Conservation (phyloP, 2,888 invertebrate species). For the Epistrophella euchroma region DNA sequence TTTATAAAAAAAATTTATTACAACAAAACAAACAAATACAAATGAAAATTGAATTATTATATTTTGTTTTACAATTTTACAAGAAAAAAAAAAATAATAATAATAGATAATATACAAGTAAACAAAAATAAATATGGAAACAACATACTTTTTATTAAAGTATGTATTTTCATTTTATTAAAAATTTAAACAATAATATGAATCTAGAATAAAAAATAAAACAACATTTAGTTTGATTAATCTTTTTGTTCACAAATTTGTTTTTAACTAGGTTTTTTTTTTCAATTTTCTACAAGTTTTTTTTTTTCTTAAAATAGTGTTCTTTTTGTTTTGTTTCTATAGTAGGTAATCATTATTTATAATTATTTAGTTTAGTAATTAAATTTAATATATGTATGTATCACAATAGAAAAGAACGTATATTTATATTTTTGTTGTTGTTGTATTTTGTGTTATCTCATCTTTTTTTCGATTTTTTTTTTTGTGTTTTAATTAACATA, state of each 20-base stretch:
- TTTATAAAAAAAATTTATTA: slow-evolving; percentile 44
- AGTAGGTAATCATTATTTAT: slow-evolving; percentile 67
- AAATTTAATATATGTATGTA: slow-evolving; percentile 73
- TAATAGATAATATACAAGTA: slow-evolving; percentile 39
- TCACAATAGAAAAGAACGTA: slow-evolving; percentile 74
- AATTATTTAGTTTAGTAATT: slow-evolving; percentile 75
- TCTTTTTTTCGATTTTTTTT: slow-evolving; percentile 25
- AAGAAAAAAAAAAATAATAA: slow-evolving; percentile 11
- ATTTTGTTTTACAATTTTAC: slow-evolving; percentile 40
- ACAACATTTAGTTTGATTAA: slow-evolving; percentile 53
- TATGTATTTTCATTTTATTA: slow-evolving; percentile 17
- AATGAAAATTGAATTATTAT: slow-evolving; percentile 34
- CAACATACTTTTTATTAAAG: neutral
- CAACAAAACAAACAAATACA: slow-evolving; percentile 47
- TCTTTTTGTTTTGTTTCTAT: slow-evolving; percentile 67
- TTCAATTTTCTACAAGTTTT: slow-evolving; percentile 71
- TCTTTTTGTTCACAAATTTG: slow-evolving; percentile 63
- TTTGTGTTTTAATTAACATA: slow-evolving; percentile 38
- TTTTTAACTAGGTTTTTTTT: slow-evolving; percentile 66
- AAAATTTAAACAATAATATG: slow-evolving; percentile 52
- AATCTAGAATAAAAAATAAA: slow-evolving; percentile 50
- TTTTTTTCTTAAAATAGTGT: slow-evolving; percentile 74
- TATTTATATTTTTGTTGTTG: slow-evolving; percentile 55
- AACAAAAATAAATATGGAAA: slow-evolving; percentile 58
- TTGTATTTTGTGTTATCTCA: slow-evolving; percentile 48